Evolutionary conservation across 2,113 vertebrate species (phyloP).

Genomic region (Excalfactoria chinensis): DNA sequence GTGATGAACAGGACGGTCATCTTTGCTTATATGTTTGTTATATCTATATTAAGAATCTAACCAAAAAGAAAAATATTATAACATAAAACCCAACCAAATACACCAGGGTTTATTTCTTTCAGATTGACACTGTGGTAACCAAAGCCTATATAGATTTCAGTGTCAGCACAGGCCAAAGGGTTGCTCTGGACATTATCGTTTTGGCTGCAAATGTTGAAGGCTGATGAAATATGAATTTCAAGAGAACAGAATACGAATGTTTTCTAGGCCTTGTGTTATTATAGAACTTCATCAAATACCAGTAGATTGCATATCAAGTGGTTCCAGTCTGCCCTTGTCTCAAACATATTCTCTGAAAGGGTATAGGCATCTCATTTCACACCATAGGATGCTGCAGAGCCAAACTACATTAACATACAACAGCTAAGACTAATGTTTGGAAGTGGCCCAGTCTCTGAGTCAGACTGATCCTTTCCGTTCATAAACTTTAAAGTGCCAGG

Average conservation of each 20-base stretch:
- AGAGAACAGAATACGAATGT: neutral
- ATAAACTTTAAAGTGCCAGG: conserved; percentile 62
- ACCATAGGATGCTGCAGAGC: conserved; percentile 32
- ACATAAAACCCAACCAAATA: neutral
- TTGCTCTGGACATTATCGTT: neutral
- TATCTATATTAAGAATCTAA: neutral
- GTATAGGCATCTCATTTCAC: neutral
- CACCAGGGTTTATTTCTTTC: neutral
- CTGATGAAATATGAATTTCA: neutral
- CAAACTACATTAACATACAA: conserved; percentile 61
- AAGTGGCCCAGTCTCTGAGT: conserved; percentile 63
- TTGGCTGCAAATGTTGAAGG: neutral
- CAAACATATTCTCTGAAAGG: neutral
- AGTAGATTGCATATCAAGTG: neutral
- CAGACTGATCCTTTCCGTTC: conserved; percentile 66
- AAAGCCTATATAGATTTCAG: neutral
- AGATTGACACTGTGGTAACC: neutral
- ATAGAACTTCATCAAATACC: neutral
- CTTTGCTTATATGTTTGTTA: neutral
- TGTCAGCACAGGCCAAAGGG: neutral
- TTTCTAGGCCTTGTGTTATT: neutral
- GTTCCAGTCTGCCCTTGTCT: neutral
- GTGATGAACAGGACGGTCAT: neutral
- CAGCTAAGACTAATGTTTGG: conserved; percentile 64
- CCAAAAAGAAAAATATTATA: neutral